Conservation (phyloP, 2,113 vertebrate species). For the Pelecanoides urinatrix region DNA sequence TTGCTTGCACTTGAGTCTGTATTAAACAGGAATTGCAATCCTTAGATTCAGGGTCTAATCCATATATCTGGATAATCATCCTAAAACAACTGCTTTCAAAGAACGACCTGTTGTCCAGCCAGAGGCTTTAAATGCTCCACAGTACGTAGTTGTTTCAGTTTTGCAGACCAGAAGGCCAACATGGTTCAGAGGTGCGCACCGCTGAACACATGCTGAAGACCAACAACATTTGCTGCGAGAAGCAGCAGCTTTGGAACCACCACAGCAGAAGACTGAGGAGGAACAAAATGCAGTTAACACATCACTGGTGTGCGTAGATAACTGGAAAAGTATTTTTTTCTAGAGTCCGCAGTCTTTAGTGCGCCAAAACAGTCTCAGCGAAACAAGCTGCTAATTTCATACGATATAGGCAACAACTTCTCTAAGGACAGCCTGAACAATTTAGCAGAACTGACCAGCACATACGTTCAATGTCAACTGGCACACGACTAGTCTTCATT, state of each 20-base stretch:
- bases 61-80: not conserved
- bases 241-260: not conserved
- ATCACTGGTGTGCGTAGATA: not conserved
- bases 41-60: not conserved
- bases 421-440: not conserved
- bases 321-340: not conserved
- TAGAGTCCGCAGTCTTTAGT: not conserved
- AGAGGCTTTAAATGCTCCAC: not conserved
- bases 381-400: not conserved
- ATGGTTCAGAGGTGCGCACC: fast-evolving
- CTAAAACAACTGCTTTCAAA: not conserved
- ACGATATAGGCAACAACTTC: fast-evolving
- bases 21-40: not conserved
- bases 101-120: fast-evolving
- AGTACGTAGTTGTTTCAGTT: fast-evolving
- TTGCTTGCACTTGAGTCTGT: not conserved
- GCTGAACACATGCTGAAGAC: fast-evolving
- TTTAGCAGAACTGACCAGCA: not conserved
- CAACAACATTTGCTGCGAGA: fast-evolving
- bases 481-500: not conserved
- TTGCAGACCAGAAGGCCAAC: not conserved
- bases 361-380: not conserved
- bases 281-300: not conserved
- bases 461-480: fast-evolving
- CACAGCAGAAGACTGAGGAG: not conserved